Base-by-base conservation (phyloP, 2,113 vertebrate genomes). In the Phodopus roborovskii region DNA sequence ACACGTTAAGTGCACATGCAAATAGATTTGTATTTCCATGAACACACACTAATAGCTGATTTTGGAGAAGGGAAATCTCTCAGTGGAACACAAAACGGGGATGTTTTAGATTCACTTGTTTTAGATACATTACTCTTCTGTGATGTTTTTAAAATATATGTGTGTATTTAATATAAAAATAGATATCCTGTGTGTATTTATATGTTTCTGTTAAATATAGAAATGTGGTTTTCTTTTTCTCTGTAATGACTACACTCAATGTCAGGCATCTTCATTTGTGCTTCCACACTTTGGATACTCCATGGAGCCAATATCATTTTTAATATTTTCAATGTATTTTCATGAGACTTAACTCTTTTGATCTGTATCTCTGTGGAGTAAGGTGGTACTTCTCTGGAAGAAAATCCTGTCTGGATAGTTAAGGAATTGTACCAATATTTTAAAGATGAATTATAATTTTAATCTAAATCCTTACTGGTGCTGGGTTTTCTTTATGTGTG, bases 361-460 rank as follows among this genome's bases (percentile, higher is more conserved):
- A 83, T 53, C 60, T 90, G 48, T 85, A 15, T 8, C 9, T 89
- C 94, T 58, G n/a, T 66, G 50, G 92, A 60, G 2, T 10, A 28
- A 60, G 33, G 30, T 42, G 5, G 20, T 77, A 7, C 1, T 92
- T 84, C 83, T 86, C 64, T 90, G 86, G 86, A 30, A 96, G 74
- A 2, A 94, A 93, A 62, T 20, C 42, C 2, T 6, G 92, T 74
- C 19, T 33, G 48, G 50, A 42, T 12, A 87, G 56, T 83, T 45
- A 81, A 94, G 33, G 39, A 15, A 82, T 48, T 62, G 77, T 19
- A 75, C 30, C n/a, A 66, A 45, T 15, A 60, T 77, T 90, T 75
- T 84, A 53, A 89, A 92, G 56, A 56, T 88, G 87, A 83, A 53
- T 26, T n/a, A 26, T 75, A 74, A 58, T 85, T 96, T 81, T 75